Conservation (phyloP, 2,797 vertebrate genomes). For the Platyrinchus mystaceus region DNA sequence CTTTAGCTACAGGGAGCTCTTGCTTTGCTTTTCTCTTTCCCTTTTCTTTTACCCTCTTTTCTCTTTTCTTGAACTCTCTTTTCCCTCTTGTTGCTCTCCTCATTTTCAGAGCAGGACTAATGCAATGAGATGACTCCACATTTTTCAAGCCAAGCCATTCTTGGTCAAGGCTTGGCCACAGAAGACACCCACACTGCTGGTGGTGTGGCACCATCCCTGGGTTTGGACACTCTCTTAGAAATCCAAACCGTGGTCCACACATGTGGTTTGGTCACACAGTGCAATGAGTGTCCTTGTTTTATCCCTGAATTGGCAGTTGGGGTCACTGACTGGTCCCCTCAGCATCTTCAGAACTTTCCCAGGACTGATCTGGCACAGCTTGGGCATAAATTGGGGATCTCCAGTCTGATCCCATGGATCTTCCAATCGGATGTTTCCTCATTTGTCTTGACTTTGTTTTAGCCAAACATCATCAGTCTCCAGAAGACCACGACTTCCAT, state of each 20-base stretch:
- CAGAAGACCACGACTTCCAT: background rate
- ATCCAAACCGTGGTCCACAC: background rate
- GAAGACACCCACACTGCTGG: fast-evolving
- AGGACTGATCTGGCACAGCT: background rate
- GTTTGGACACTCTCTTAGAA: background rate
- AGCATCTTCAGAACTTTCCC: background rate
- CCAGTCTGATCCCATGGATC: background rate
- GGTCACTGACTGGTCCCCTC: background rate
- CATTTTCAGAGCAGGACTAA: background rate
- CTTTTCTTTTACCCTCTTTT: background rate
- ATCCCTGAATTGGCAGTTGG: background rate
- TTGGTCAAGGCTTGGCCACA: background rate
- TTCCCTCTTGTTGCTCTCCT: background rate
- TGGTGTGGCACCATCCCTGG: fast-evolving
- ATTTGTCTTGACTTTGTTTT: background rate
- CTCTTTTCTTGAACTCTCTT: background rate
- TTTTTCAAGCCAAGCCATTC: background rate
- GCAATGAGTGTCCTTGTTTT: background rate
- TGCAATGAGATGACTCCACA: background rate
- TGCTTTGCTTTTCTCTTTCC: background rate
- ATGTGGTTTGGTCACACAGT: background rate
- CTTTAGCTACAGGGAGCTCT: background rate
- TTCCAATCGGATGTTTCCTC: background rate
- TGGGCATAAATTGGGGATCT: background rate
- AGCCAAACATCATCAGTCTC: background rate